Percentiles rank a stretch among this genome's conserved stretches.
phyloP scores from a whole-genome alignment of 2,888 invertebrate species.

The Agonopterix arenella region DNA sequence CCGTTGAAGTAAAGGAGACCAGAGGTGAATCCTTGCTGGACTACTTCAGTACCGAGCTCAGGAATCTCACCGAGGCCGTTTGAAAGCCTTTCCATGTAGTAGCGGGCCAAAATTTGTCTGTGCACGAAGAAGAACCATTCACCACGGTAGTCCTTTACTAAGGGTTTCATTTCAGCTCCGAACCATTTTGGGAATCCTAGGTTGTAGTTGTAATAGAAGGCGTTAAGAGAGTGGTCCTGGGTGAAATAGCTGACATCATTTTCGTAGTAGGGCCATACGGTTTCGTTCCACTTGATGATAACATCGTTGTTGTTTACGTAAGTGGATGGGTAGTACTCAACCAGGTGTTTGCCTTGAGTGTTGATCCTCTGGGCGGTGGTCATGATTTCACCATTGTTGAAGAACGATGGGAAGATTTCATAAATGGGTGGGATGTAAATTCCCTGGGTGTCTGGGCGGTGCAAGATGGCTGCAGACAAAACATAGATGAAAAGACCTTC shows the following conservation, averaged over 20 bases:
- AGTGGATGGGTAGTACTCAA: slow-evolving; percentile 45
- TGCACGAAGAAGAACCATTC: slow-evolving; percentile 80
- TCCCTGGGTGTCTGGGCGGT: slow-evolving; percentile 79
- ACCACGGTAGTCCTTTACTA: slow-evolving; percentile 77
- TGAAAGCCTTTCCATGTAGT: slow-evolving; percentile 85
- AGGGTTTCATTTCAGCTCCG: slow-evolving; percentile 67
- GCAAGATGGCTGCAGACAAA: slow-evolving; percentile 77
- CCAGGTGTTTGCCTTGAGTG: slow-evolving; percentile 42
- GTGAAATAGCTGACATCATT: slow-evolving; percentile 82
- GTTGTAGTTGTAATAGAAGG: slow-evolving; percentile 79
- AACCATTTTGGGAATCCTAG: slow-evolving; percentile 81
- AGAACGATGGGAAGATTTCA: slow-evolving; percentile 84
- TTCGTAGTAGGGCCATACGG: slow-evolving; percentile 72
- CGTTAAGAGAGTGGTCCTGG: slow-evolving; percentile 82
- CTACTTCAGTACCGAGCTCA: slow-evolving; percentile 69
- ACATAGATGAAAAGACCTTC: slow-evolving; percentile 83
- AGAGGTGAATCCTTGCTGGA: slow-evolving; percentile 79
- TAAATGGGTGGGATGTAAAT: slow-evolving; percentile 82
- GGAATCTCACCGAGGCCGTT: slow-evolving; percentile 82
- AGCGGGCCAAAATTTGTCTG: slow-evolving; percentile 82
- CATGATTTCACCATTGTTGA: slow-evolving; percentile 82
- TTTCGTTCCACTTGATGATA: slow-evolving; percentile 79
- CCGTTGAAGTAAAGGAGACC: slow-evolving; percentile 81
- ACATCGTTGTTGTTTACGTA: slow-evolving; percentile 62
- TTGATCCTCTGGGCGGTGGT: slow-evolving; percentile 79